These are phyloP conservation scores for Perca fluviatilis DNA, from an alignment of 2,113 vertebrate species.

Conservation along the genomic window DNA sequence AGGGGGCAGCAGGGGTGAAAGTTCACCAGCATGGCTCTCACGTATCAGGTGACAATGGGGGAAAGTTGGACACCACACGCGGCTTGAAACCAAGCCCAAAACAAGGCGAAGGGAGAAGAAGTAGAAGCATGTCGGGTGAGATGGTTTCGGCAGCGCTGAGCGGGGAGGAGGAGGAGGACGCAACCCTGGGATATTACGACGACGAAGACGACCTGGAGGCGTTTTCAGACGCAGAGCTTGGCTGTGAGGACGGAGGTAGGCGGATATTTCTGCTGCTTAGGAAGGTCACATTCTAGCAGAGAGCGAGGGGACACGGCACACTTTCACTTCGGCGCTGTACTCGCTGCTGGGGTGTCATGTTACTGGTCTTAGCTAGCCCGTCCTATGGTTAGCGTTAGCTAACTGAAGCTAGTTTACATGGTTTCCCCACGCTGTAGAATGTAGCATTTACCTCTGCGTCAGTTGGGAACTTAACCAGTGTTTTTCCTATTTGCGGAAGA, in stretches of 20 bases:
- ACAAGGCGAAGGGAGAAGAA: neutral
- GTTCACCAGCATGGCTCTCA: constrained; percentile 76
- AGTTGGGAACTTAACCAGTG: neutral
- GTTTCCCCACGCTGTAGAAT: neutral
- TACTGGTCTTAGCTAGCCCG: neutral
- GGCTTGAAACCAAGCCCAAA: constrained; percentile 6
- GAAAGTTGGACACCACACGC: constrained; percentile 49
- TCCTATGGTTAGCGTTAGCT: neutral
- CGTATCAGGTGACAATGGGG: constrained; percentile 78
- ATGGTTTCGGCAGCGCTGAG: neutral
- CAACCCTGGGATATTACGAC: constrained; percentile 65
- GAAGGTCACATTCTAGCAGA: constrained; percentile 24
- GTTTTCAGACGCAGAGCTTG: constrained; percentile 71
- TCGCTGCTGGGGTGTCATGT: too few species aligned
- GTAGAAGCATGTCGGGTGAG: constrained; percentile 9
- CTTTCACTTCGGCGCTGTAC: neutral
- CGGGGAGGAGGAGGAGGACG: constrained; percentile 28
- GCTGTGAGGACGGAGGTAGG: constrained; percentile 79
- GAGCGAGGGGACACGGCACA: neutral
- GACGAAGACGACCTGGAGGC: constrained; percentile 77
- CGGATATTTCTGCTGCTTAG: neutral
- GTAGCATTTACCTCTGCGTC: neutral
- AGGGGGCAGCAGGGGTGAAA: constrained; percentile 55
- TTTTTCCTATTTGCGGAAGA: too few species aligned
- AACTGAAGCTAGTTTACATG: neutral